Conservation (phyloP, 2,888 invertebrate genomes). For the Drosophila siamana region DNA sequence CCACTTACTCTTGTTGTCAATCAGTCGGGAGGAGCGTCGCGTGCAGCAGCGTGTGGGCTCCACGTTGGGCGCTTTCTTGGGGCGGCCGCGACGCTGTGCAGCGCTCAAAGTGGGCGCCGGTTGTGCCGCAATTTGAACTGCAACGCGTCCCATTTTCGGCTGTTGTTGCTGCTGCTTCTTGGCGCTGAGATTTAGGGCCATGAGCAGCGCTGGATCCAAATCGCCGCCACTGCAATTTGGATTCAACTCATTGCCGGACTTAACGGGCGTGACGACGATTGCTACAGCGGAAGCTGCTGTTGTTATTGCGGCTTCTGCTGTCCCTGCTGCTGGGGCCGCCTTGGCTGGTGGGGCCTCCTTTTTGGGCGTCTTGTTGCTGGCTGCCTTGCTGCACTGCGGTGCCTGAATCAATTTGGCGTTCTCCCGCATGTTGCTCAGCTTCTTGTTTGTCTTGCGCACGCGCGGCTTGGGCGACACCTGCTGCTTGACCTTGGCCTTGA, state of each 20-base stretch:
- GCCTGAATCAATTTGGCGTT: slow-evolving; percentile 37
- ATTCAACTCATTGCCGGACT: not conserved
- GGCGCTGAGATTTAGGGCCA: slow-evolving; percentile 83
- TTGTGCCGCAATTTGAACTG: slow-evolving; percentile 72
- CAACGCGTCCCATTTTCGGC: slow-evolving; percentile 50
- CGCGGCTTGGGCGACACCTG: slow-evolving; percentile 29
- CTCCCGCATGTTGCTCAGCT: slow-evolving; percentile 53
- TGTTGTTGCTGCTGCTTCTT: slow-evolving; percentile 65
- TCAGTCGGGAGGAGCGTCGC: slow-evolving; percentile 60
- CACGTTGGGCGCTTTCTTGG: slow-evolving; percentile 41
- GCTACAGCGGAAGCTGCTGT: not conserved
- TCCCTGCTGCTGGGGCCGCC: not conserved
- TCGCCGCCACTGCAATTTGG: not conserved
- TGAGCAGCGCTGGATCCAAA: slow-evolving; percentile 75
- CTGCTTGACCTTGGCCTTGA: slow-evolving; percentile 79
- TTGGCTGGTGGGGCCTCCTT: slow-evolving; percentile 3
- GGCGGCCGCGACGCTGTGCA: slow-evolving; percentile 61
- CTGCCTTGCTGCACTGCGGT: not conserved
- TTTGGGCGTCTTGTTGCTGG: slow-evolving; percentile 14
- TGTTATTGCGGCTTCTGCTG: not conserved
- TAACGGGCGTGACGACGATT: not conserved
- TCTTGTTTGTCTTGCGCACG: slow-evolving; percentile 42
- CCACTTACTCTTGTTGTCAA: slow-evolving; percentile 58
- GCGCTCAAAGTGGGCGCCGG: slow-evolving; percentile 51
- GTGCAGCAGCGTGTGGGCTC: slow-evolving; percentile 35